Base-by-base conservation (phyloP, 2,797 vertebrate genomes). In the Amazonetta brasiliensis region DNA sequence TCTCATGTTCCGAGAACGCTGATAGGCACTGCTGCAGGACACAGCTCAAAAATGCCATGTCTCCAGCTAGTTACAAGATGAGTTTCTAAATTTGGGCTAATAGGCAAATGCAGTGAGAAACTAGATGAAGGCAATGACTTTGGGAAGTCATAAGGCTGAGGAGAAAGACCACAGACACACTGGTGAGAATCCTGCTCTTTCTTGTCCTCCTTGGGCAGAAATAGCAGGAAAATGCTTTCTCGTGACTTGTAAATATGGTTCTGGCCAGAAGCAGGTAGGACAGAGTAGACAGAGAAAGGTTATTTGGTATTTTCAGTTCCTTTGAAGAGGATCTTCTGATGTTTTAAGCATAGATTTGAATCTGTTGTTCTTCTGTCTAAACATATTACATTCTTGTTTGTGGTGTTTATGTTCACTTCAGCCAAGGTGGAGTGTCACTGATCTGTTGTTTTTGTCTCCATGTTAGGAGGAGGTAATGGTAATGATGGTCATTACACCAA, bases 401-500 rank as follows among this genome's bases (percentile, higher is more conserved):
- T 72, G 37, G 31, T 44, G 30, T 89, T 58, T 78, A 26, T 11
- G 44, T 87, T 68, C 26, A 55, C 22, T 91, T 91, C 68, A 68
- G 20, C 44, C 73, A 37, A 82, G 46, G 52, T 55, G 35, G 31
- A 81, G 12, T 31, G 52, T 79, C 84, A 79, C 81, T 6, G 4
- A 33, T 62, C 44, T 69, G 50, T 35, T 2, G 31, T 0, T 33
- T 89, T 90, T 94, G 23, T 78, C 35, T 94, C 88, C 67, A 52
- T 84, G 52, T 86, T 88, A 86, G 90, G 69, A 90, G 59, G 95
- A 92, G 54, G 50, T 77, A 89, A 72, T 60, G 39, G 64, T 77
- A 67, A 63, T n/a, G 28, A 75, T 71, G 23, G 39, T 92, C 13
- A 55, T 11, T 23, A 77, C 87, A n/a, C 23, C 0, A 1, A 46